Evolutionary conservation across 2,888 invertebrate species (phyloP).

Genomic region (Lymantria dispar): DNA sequence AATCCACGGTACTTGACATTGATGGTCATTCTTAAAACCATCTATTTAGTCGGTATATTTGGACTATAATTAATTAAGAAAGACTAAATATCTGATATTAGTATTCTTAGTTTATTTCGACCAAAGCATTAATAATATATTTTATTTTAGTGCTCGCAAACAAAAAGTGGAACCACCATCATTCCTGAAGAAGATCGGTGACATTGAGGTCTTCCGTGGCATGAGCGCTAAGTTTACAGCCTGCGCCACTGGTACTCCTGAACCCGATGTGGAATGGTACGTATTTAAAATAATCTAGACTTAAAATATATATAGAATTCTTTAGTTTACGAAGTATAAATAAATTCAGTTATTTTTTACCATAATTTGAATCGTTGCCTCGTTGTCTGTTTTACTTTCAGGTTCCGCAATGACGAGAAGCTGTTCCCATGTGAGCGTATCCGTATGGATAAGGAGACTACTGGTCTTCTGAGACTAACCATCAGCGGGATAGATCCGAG

Average conservation of each 20-base stretch:
- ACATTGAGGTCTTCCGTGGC: constrained; percentile 92
- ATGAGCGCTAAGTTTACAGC: constrained; percentile 97
- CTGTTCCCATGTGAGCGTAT: constrained; percentile 92
- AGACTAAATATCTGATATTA: too few relatives aligned
- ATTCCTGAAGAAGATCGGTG: constrained; percentile 94
- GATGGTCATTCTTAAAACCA: too few relatives aligned
- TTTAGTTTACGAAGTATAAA: too few relatives aligned
- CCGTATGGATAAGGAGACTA: constrained; percentile 90
- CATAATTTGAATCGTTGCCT: not conserved
- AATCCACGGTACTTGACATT: too few relatives aligned
- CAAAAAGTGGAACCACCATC: constrained; percentile 92
- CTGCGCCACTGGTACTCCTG: constrained; percentile 92
- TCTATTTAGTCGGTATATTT: too few relatives aligned
- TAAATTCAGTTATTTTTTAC: not conserved
- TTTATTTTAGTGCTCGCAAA: constrained; percentile 83
- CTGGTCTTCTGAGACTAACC: constrained; percentile 91
- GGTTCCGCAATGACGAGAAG: constrained; percentile 89
- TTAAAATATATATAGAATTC: too few relatives aligned
- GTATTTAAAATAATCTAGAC: constrained; percentile 3
- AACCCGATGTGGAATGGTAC: constrained; percentile 90
- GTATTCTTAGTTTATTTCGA: too few relatives aligned
- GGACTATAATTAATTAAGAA: too few relatives aligned
- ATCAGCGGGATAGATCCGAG: constrained; percentile 89
- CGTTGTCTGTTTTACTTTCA: constrained; percentile 17
- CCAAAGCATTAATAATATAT: too few relatives aligned